Base-by-base conservation (phyloP, 1,140 invertebrate genomes). In the Drosophila elegans region DNA sequence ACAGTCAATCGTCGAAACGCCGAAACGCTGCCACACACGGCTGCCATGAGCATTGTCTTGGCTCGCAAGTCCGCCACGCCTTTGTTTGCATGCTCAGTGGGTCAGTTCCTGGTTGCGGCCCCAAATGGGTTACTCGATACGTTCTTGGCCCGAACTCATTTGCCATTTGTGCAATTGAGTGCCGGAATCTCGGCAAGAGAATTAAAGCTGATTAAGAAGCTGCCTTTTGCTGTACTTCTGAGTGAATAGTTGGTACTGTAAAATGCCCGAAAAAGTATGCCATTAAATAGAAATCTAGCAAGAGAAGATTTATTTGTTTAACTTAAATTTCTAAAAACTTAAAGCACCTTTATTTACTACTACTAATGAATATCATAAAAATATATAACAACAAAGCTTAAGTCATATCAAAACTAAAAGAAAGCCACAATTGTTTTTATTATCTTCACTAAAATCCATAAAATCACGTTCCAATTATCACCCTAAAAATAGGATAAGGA, bases 81-180 rank as follows among this genome's bases (percentile, higher is more conserved):
- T 78, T 89, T 88, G 84, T 88, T 80, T 89, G 80, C 84, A 89
- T 89, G 76, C 88, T 75, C 75, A 88, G 66, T 88, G 83, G 83
- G 83, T 86, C 83, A 86, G 48, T n/a, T 75, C 39, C 59, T 54
- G 44, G 38, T 51, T 55, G 38, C 27, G 34, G 72, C 51, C 72
- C 39, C 71, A 74, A 74, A 74, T 74, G 57, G 72, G 68, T 74
- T 74, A 74, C 57, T 63, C 59, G 52, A 74, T 74, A 74, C 21
- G 57, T 54, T 74, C 52, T 34, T 27, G 13, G 11, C 16, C 27
- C 25, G 12, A 11, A 11, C 25, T 16, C 38, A 57, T 9, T 29
- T 36, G 34, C 44, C 45, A 45, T 45, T 51, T 34, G 16, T 32
- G 62, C 12, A 4, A 32, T 39, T 11, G 42, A 46, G 34, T 55